Base-by-base conservation (phyloP, 2,888 invertebrate genomes). In the Tipula confusa region DNA sequence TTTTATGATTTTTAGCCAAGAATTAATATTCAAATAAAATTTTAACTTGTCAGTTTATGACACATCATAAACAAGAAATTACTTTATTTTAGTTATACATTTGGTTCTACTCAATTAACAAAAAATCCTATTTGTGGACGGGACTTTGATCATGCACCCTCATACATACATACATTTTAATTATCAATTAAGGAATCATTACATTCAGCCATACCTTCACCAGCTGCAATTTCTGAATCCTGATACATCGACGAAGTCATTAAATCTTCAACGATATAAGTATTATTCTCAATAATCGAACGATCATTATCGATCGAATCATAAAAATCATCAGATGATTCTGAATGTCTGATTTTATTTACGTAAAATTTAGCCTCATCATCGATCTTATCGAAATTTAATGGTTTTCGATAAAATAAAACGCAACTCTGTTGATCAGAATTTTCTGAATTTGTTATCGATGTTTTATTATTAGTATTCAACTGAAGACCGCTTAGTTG, bases 171-270 rank as follows among this genome's bases (percentile, higher is more conserved):
- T 43, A 84, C 82, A 83, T 84, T 84, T 38, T 43, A 83, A 29
- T 84, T 83, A 83, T 85, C 84, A 81, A 84, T 80, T 79, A 83
- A 84, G n/a, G 85, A 85, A 83, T 84, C 84, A 81, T 85, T 83
- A 36, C 79, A 83, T 83, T 86, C 85, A 11, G 86, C 86, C 86
- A 86, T 85, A 43, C 83, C 85, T 84, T 86, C 86, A 33, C 86
- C 85, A 33, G 84, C 86, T 33, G 84, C 84, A 29, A 48, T 48
- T 29, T 83, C 83, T 24, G 43, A 43, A 43, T 83, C 83, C 9
- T 83, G 15, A 43, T 83, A 43, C 29, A 79, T 79, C 36, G 33
- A 43, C 36, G 33, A 43, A 13, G 4, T 7, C 43, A 64, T 83
- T 18, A 83, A 79, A 31, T 79, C 83, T 4, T 79, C 83, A 31